These are phyloP conservation scores for Macrostomum lignano DNA, from an alignment of 1,140 invertebrate species.

Conservation along the genomic window DNA sequence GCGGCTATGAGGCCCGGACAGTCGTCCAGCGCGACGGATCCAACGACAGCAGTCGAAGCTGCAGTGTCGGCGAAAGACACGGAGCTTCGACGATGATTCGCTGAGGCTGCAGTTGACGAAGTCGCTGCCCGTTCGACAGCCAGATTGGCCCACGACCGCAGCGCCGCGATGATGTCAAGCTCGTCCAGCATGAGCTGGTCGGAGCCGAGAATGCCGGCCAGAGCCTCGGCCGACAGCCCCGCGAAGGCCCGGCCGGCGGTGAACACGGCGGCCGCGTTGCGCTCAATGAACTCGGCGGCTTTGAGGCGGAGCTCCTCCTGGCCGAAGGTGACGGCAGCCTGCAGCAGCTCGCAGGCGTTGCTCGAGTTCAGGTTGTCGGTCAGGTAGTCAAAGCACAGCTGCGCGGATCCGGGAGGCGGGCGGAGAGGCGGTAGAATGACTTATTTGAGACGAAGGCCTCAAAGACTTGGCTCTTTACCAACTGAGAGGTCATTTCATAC, in stretches of 20 bases:
- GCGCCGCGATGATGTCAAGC: slow-evolving; percentile 14
- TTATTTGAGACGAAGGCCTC: slow-evolving; percentile 4
- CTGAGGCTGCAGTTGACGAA: too few species aligned
- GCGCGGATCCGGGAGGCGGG: too few species aligned
- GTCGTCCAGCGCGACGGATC: not conserved
- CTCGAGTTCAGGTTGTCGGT: slow-evolving; percentile 14
- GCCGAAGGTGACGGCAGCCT: slow-evolving; percentile 19
- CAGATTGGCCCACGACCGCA: slow-evolving; percentile 19
- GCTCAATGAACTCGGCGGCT: slow-evolving; percentile 15
- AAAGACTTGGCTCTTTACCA: not conserved
- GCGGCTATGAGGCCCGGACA: slow-evolving; percentile 8
- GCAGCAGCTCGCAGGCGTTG: slow-evolving; percentile 20
- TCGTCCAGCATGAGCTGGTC: slow-evolving; percentile 18
- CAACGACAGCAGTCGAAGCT: too few species aligned
- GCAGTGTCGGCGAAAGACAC: too few species aligned
- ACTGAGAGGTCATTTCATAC: not conserved
- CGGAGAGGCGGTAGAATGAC: too few species aligned
- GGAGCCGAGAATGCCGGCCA: slow-evolving; percentile 13
- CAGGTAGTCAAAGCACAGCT: slow-evolving; percentile 16
- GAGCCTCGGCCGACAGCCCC: slow-evolving; percentile 17
- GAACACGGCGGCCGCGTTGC: slow-evolving; percentile 18
- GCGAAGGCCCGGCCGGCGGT: slow-evolving; percentile 23
- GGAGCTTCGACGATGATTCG: too few species aligned
- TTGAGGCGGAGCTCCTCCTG: slow-evolving; percentile 16
- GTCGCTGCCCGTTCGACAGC: too few species aligned